phyloP scores from a whole-genome alignment of 2,888 invertebrate genomes.

The Amblyjoppa proteus region DNA sequence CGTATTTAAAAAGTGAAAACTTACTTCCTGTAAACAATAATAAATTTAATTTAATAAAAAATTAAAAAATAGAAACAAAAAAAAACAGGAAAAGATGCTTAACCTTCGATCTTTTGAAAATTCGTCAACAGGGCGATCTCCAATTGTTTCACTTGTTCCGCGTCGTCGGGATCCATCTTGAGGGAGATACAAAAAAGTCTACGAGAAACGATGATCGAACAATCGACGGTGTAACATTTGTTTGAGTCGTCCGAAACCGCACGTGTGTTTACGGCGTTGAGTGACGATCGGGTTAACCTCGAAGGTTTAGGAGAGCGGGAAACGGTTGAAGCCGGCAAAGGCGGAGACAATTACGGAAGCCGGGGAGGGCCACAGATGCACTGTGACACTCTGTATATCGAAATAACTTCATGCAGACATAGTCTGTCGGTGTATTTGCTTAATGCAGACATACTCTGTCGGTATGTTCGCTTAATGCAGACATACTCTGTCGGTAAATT shows the following conservation, averaged over 20 bases:
- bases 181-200: not conserved
- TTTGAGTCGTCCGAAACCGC: not conserved
- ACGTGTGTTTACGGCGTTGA: not conserved
- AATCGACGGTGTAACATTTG: not conserved
- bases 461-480: too few relatives aligned
- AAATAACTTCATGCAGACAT: too few relatives aligned
- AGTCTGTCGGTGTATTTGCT: too few relatives aligned
- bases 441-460: too few relatives aligned
- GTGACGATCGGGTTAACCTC: not conserved
- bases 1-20: too few relatives aligned
- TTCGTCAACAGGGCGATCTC: conserved; percentile 57
- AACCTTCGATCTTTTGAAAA: conserved; percentile 61
- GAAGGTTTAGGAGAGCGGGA: not conserved
- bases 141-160: conserved; percentile 41
- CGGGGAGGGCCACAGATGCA: too few relatives aligned
- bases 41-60: not conserved
- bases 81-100: not conserved
- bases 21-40: not conserved
- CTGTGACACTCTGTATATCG: too few relatives aligned
- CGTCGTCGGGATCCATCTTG: conserved; percentile 36
- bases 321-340: not conserved
- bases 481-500: too few relatives aligned
- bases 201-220: not conserved
- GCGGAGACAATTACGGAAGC: not conserved
- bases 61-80: not conserved